These are phyloP conservation scores for Stomorhina lunata DNA, from an alignment of 2,888 invertebrate species.

Conservation along the genomic window DNA sequence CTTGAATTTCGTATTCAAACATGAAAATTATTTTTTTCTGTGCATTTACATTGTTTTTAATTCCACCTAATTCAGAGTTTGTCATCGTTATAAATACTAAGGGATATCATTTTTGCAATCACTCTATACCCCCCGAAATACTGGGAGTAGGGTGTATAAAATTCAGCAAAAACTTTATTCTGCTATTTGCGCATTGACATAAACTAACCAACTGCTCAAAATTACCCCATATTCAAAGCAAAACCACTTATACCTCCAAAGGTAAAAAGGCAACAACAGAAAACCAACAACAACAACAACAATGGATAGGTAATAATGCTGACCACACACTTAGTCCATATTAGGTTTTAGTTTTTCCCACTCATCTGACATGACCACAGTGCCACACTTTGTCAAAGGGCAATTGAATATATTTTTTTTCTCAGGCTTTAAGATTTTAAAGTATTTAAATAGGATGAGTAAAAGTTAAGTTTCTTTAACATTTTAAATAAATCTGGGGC, in stretches of 20 bases:
- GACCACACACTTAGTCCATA: slow-evolving; percentile 35
- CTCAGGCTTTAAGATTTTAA: neutral
- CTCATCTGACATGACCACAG: neutral
- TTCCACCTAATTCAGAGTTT: no score
- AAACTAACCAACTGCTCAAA: slow-evolving; percentile 25
- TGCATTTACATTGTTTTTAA: no score
- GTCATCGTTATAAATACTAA: no score
- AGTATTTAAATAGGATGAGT: no score
- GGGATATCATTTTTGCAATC: no score
- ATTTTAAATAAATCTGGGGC: no score
- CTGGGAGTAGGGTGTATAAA: no score
- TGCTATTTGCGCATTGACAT: neutral
- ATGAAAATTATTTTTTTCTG: no score
- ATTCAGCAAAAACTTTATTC: neutral
- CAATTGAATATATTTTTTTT: neutral
- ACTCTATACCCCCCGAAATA: no score
- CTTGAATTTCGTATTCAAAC: no score
- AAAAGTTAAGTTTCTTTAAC: no score
- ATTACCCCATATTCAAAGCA: no score
- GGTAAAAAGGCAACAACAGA: neutral
- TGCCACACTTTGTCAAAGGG: neutral
- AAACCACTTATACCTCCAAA: slow-evolving; percentile 6
- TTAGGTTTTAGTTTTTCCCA: slow-evolving; percentile 6
- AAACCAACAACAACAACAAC: neutral
- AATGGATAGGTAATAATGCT: neutral